Percentiles rank a stretch among this genome's conserved stretches.
Conservation (phyloP, 2,888 invertebrate species). For the Cremastobaeus sp. region DNA sequence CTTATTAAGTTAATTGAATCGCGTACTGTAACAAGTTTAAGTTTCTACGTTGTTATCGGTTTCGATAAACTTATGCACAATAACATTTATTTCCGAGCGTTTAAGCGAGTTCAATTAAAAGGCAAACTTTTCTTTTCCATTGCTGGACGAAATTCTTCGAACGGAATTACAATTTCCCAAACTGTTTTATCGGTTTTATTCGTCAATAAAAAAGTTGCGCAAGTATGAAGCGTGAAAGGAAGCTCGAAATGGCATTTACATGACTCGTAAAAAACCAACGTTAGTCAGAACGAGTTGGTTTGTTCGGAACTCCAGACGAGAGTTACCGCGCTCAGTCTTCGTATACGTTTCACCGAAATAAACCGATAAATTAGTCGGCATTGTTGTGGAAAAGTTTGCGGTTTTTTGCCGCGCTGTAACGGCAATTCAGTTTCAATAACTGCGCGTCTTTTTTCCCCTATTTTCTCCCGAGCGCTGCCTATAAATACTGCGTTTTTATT, state of each 20-base stretch:
- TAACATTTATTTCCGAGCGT: too few relatives aligned
- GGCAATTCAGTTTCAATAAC: slow-evolving; percentile 19
- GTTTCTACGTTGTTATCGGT: too few relatives aligned
- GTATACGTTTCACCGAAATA: slow-evolving; percentile 22
- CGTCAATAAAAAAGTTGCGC: slow-evolving; percentile 27
- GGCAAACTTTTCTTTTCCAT: neutral
- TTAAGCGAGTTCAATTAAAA: too few relatives aligned
- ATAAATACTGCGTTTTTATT: slow-evolving; percentile 28
- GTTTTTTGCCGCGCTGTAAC: neutral
- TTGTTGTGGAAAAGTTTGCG: slow-evolving; percentile 20
- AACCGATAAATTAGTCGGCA: slow-evolving; percentile 23
- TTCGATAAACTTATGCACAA: too few relatives aligned
- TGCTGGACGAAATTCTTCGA: neutral
- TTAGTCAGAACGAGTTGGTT: slow-evolving; percentile 23
- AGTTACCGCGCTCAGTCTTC: slow-evolving; percentile 4
- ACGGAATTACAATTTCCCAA: too few relatives aligned
- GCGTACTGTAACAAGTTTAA: too few relatives aligned
- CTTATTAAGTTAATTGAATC: too few relatives aligned
- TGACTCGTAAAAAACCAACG: slow-evolving; percentile 36
- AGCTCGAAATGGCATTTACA: slow-evolving; percentile 26
- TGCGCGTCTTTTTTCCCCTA: neutral
- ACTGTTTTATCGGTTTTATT: neutral
- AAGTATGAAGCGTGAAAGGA: slow-evolving; percentile 11
- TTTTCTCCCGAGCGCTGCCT: slow-evolving; percentile 1
- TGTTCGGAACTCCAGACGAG: slow-evolving; percentile 3